A percentile compares a stretch with the other conserved stretches of the same genome.
phyloP scores from a whole-genome alignment of 2,888 invertebrate species.

The Platypus cylindrus region DNA sequence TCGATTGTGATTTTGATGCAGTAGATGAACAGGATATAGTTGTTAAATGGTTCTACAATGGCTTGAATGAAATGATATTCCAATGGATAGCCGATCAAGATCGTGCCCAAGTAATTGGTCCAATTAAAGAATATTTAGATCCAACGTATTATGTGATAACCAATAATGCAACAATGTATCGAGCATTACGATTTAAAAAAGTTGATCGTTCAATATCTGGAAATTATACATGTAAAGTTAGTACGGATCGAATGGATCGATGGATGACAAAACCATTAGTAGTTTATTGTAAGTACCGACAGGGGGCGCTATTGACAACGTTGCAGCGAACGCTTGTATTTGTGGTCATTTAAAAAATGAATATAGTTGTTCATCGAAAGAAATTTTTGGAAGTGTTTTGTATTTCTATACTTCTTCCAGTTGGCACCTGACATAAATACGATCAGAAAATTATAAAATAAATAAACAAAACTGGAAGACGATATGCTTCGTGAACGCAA shows the following conservation, averaged over 20 bases:
- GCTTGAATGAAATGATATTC: conserved; percentile 35
- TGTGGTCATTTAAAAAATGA: too few species aligned
- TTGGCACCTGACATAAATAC: too few species aligned
- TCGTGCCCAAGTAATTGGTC: conserved; percentile 27
- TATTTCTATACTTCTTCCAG: too few species aligned
- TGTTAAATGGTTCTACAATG: conserved; percentile 39
- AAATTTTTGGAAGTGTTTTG: too few species aligned
- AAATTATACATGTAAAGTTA: conserved; percentile 43
- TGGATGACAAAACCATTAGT: conserved; percentile 36
- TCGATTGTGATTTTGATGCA: conserved; percentile 39
- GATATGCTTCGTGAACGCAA: too few species aligned
- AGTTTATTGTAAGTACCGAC: conserved; percentile 40
- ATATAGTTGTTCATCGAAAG: too few species aligned
- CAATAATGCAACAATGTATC: conserved; percentile 28
- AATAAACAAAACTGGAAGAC: too few species aligned
- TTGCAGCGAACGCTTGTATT: too few species aligned
- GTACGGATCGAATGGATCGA: conserved; percentile 36
- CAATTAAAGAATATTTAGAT: conserved; percentile 33
- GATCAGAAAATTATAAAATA: too few species aligned
- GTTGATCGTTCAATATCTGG: conserved; percentile 40
- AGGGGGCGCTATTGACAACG: too few species aligned
- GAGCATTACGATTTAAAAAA: conserved; percentile 41
- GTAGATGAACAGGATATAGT: conserved; percentile 32
- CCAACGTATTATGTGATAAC: conserved; percentile 6
- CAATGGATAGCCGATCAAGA: conserved; percentile 35